Conservation (phyloP, 2,888 invertebrate species). For the Eupithecia exiguata region DNA sequence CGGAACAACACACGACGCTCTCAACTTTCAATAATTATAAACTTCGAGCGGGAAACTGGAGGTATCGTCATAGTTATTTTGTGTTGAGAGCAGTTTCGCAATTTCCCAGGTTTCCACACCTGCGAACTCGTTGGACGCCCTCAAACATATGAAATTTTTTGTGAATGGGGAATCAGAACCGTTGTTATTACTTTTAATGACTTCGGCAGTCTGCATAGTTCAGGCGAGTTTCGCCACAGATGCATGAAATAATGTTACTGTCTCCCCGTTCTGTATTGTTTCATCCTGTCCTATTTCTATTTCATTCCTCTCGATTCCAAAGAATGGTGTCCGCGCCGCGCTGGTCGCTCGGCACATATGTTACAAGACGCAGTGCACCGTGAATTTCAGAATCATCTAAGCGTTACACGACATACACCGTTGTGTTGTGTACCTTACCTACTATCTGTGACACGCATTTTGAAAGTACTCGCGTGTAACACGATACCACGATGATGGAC, state of each 20-base stretch:
- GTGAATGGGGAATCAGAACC: not conserved
- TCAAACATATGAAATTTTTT: not conserved
- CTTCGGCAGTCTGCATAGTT: not conserved
- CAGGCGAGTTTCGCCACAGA: not conserved
- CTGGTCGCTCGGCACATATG: not conserved
- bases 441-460: not conserved
- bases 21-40: not conserved
- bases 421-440: constrained; percentile 4
- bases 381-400: constrained; percentile 12
- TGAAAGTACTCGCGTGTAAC: constrained; percentile 6
- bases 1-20: not conserved
- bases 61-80: not conserved
- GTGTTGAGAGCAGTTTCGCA: not conserved
- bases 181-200: not conserved
- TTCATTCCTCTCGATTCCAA: not conserved
- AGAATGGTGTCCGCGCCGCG: not conserved
- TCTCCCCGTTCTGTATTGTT: not conserved
- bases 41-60: not conserved
- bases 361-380: constrained; percentile 2
- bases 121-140: not conserved
- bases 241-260: no score
- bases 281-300: not conserved
- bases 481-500: not conserved
- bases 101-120: not conserved
- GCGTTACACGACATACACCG: constrained; percentile 8